A percentile compares a stretch with the other conserved stretches of the same genome.
Evolutionary conservation across 2,888 invertebrate species (phyloP).

Genomic region (Leucania comma): DNA sequence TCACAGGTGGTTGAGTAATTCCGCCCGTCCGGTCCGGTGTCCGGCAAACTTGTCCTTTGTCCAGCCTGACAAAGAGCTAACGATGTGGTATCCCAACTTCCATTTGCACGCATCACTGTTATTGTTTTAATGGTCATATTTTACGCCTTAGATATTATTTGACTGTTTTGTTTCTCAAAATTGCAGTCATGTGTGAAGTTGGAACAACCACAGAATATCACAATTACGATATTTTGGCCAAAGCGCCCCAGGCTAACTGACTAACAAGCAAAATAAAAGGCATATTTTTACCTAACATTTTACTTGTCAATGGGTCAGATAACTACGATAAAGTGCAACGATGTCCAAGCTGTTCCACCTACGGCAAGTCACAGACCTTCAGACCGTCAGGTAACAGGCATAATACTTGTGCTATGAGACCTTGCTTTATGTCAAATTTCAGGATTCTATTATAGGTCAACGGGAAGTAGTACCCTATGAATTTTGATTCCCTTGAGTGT

Average conservation of each 20-base stretch:
- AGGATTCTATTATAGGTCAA: too few relatives aligned
- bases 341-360: too few relatives aligned
- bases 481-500: too few relatives aligned
- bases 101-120: constrained; percentile 77
- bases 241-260: background rate
- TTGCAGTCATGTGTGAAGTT: background rate
- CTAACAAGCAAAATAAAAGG: background rate
- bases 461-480: too few relatives aligned
- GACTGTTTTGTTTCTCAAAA: background rate
- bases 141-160: constrained; percentile 8
- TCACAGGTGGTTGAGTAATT: constrained; percentile 47
- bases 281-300: background rate
- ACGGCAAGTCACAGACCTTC: too few relatives aligned
- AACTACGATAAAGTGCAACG: background rate
- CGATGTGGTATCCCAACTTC: constrained; percentile 77
- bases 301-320: background rate
- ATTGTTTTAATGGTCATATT: constrained; percentile 82
- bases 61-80: constrained; percentile 74
- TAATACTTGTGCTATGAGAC: too few relatives aligned
- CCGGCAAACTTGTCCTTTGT: constrained; percentile 68
- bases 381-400: too few relatives aligned
- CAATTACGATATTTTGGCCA: background rate
- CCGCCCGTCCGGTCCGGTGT: constrained; percentile 41
- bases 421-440: too few relatives aligned
- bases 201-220: background rate